Conservation (phyloP, 92 coral and sea anemone species). For the Epizoanthus stellaris region DNA sequence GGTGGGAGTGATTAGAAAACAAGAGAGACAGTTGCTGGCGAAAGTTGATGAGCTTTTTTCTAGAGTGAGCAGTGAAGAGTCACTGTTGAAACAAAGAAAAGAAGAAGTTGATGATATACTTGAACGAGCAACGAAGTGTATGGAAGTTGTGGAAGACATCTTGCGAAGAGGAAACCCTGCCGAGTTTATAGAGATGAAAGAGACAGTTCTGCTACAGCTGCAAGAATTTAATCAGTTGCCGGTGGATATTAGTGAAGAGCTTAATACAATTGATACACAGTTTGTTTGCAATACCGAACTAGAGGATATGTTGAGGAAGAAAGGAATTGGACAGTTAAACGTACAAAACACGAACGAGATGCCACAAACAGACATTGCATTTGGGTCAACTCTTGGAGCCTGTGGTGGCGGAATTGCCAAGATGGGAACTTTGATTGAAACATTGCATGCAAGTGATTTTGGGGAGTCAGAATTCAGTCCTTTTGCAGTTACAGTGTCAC, state of each 20-base stretch:
- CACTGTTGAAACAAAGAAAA: neutral
- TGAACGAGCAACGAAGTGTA: constrained; percentile 15
- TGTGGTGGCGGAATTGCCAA: constrained; percentile 18
- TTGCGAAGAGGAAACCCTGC: constrained; percentile 27
- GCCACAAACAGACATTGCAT: neutral
- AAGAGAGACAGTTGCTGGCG: constrained; percentile 12
- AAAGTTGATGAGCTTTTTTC: constrained; percentile 6
- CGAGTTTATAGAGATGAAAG: constrained; percentile 35
- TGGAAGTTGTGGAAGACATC: constrained; percentile 25
- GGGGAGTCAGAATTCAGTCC: constrained; percentile 27
- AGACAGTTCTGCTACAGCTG: constrained; percentile 17
- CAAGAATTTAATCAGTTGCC: constrained; percentile 7
- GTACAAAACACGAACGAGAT: neutral
- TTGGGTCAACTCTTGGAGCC: neutral
- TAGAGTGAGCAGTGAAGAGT: neutral
- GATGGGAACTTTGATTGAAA: constrained; percentile 15
- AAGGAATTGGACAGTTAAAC: constrained; percentile 23
- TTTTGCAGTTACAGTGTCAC: constrained; percentile 41
- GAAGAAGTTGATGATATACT: constrained; percentile 3
- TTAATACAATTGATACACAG: neutral
- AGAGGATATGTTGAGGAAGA: constrained; percentile 23
- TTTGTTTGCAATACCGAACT: constrained; percentile 16
- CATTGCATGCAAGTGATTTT: constrained; percentile 24
- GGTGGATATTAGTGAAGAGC: neutral
- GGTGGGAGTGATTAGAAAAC: constrained; percentile 3